A percentile compares a stretch with the other conserved stretches of the same genome.
Evolutionary conservation across 1,140 invertebrate species (phyloP).

Genomic region (Drosophila fuyamai): DNA sequence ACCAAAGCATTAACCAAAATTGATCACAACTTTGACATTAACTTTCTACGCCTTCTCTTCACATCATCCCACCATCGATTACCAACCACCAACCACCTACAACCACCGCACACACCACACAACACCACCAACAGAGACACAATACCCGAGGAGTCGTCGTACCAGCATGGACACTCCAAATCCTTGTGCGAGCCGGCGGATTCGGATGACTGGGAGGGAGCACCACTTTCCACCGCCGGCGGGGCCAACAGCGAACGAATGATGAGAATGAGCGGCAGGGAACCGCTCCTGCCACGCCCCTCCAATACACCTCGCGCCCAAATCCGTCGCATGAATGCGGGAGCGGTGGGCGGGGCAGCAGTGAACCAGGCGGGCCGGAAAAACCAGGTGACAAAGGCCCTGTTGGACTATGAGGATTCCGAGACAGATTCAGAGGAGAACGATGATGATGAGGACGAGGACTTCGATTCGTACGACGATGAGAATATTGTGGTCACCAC

Average conservation of each 20-base stretch:
- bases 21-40: slow-evolving; percentile 72
- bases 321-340: slow-evolving; percentile 70
- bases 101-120: slow-evolving; percentile 34
- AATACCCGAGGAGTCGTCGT: slow-evolving; percentile 83
- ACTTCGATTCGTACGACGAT: slow-evolving; percentile 83
- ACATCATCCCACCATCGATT: slow-evolving; percentile 54
- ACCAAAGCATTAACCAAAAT: slow-evolving; percentile 51
- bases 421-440: slow-evolving; percentile 78
- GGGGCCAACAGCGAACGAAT: slow-evolving; percentile 55
- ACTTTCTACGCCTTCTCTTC: slow-evolving; percentile 78
- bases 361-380: slow-evolving; percentile 53
- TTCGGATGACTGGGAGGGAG: slow-evolving; percentile 76
- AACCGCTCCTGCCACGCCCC: slow-evolving; percentile 74
- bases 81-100: slow-evolving; percentile 23
- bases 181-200: slow-evolving; percentile 78
- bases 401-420: slow-evolving; percentile 70
- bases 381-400: slow-evolving; percentile 77
- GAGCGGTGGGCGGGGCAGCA: slow-evolving; percentile 56
- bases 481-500: slow-evolving; percentile 83
- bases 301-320: slow-evolving; percentile 76
- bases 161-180: slow-evolving; percentile 80
- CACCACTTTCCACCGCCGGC: slow-evolving; percentile 47
- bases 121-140: slow-evolving; percentile 75
- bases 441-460: slow-evolving; percentile 79
- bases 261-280: slow-evolving; percentile 57